These are phyloP conservation scores for Paraescarpia echinospica DNA, from an alignment of 1,140 invertebrate species.

Conservation along the genomic window DNA sequence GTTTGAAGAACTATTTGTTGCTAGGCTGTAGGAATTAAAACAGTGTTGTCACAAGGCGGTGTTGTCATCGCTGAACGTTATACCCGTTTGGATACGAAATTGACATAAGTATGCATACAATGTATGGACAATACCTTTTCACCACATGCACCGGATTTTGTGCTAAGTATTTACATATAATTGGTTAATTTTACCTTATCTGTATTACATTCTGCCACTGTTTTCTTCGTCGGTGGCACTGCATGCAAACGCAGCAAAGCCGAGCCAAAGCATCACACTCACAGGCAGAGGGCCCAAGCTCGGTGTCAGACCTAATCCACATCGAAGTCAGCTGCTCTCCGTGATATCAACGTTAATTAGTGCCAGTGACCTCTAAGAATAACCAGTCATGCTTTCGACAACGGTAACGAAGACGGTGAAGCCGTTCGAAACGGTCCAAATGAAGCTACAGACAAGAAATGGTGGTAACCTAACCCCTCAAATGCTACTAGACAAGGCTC, in stretches of 20 bases:
- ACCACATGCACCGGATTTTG: neutral
- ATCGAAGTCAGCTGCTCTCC: neutral
- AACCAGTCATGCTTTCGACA: neutral
- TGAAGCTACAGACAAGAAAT: constrained; percentile 22
- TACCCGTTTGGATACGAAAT: neutral
- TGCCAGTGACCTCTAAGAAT: neutral
- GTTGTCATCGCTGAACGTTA: neutral
- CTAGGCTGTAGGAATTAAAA: neutral
- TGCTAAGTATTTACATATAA: neutral
- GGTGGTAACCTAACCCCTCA: neutral
- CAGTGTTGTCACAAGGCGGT: neutral
- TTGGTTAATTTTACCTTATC: neutral
- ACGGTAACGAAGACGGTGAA: constrained; percentile 34
- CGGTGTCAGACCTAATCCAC: neutral
- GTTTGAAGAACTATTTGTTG: neutral
- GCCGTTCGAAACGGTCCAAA: constrained; percentile 25
- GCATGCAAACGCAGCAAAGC: neutral
- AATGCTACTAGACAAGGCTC: neutral
- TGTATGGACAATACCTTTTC: neutral
- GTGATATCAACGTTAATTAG: neutral
- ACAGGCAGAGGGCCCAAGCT: neutral
- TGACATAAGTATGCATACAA: neutral
- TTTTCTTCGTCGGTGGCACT: neutral
- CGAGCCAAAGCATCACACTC: neutral
- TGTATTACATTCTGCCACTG: neutral